These are phyloP conservation scores for Apantesis nais DNA, from an alignment of 2,888 invertebrate species.

Conservation along the genomic window DNA sequence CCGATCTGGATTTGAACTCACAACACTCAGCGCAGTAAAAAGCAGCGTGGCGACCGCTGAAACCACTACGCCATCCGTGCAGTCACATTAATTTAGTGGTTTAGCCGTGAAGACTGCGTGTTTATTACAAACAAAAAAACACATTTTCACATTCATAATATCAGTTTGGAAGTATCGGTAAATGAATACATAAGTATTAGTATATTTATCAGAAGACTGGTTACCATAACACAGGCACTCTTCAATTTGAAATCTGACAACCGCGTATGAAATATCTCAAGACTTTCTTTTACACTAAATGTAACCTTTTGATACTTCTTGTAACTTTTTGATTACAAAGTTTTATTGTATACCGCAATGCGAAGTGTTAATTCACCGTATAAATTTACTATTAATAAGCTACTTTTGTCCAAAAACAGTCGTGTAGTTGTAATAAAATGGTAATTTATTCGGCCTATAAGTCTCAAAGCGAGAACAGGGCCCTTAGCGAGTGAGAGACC, in stretches of 20 bases:
- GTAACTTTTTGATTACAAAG: neutral
- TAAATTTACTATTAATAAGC: constrained; percentile 67
- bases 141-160: too few relatives aligned
- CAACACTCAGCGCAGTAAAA: too few relatives aligned
- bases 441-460: constrained; percentile 71
- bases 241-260: neutral
- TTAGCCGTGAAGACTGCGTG: too few relatives aligned
- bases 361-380: constrained; percentile 54
- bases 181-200: too few relatives aligned
- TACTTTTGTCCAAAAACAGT: constrained; percentile 47
- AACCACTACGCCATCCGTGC: too few relatives aligned
- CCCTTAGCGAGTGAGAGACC: constrained; percentile 66
- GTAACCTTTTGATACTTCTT: neutral
- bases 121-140: too few relatives aligned
- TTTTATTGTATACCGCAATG: constrained; percentile 5
- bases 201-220: neutral
- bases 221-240: neutral
- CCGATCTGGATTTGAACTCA: too few relatives aligned
- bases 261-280: neutral
- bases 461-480: constrained; percentile 59
- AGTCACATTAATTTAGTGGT: too few relatives aligned
- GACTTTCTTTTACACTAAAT: neutral
- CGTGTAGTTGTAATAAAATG: constrained; percentile 57
- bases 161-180: too few relatives aligned
- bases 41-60: too few relatives aligned